Conservation (phyloP, 37 sponge, comb jelly and placozoan species). For the Ephydatia muelleri region DNA sequence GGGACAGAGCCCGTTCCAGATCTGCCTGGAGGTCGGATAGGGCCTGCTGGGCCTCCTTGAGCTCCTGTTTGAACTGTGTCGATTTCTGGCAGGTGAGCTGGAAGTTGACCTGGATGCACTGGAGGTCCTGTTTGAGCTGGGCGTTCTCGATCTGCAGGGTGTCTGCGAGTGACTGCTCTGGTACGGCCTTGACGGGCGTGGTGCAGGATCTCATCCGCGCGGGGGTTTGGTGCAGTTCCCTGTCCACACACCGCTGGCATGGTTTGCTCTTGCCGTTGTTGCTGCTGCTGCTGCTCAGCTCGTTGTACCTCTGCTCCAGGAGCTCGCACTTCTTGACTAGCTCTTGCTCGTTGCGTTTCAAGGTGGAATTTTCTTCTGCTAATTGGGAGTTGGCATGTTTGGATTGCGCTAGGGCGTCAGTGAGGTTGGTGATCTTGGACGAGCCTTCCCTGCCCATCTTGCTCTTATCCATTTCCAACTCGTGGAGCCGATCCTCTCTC, state of each 20-base stretch:
- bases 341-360: constrained; percentile 22
- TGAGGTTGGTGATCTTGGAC: constrained; percentile 51
- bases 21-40: constrained; percentile 29
- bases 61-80: constrained; percentile 36
- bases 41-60: constrained; percentile 32
- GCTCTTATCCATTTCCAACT: constrained; percentile 9
- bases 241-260: constrained; percentile 9
- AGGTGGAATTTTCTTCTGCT: constrained; percentile 24
- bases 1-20: constrained; percentile 19
- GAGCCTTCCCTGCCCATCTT: constrained; percentile 22
- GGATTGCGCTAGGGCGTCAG: constrained; percentile 40
- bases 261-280: constrained; percentile 10
- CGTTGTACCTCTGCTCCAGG: constrained; percentile 9
- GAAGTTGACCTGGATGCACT: constrained; percentile 60
- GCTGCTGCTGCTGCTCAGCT: neutral
- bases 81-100: constrained; percentile 55
- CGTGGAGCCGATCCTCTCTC: constrained; percentile 15
- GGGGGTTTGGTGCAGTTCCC: constrained; percentile 2
- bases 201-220: neutral
- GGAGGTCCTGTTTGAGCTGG: constrained; percentile 49
- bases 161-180: constrained; percentile 34
- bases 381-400: constrained; percentile 48
- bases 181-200: constrained; percentile 31
- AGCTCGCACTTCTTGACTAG: constrained; percentile 19
- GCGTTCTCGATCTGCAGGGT: constrained; percentile 27